phyloP scores from a whole-genome alignment of 1,140 invertebrate species.

The Brevipalpus yothersi region DNA sequence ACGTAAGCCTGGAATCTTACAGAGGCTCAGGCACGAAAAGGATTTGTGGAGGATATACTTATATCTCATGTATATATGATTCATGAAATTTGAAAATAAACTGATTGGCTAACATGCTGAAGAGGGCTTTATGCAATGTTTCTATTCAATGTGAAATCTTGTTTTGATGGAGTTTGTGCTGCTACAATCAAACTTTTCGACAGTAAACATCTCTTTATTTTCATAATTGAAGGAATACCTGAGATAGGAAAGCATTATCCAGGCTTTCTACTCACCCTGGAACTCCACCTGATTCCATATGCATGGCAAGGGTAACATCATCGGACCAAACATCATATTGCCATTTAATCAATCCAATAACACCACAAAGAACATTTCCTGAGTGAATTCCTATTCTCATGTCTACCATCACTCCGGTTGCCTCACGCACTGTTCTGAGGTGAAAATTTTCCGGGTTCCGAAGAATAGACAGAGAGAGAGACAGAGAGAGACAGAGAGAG shows the following conservation, averaged over 20 bases:
- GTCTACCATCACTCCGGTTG: slow-evolving; percentile 42
- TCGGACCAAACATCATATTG: slow-evolving; percentile 97
- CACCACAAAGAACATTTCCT: slow-evolving; percentile 26
- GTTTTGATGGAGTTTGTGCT: neutral
- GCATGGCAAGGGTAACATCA: slow-evolving; percentile 91
- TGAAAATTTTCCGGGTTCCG: neutral
- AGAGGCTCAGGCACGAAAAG: too few relatives aligned
- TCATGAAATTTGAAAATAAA: too few relatives aligned
- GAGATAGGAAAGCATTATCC: neutral
- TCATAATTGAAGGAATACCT: neutral
- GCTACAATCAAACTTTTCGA: neutral
- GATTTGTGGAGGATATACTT: too few relatives aligned
- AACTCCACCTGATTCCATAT: slow-evolving; percentile 81
- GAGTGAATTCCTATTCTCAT: slow-evolving; percentile 72
- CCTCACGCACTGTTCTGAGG: slow-evolving; percentile 10
- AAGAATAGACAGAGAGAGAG: neutral
- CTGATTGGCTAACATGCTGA: neutral
- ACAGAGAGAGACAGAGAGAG: neutral
- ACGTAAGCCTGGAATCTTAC: too few relatives aligned
- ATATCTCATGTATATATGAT: too few relatives aligned
- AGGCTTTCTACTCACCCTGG: slow-evolving; percentile 38
- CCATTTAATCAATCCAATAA: slow-evolving; percentile 71
- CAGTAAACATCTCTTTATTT: neutral
- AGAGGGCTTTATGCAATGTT: neutral
- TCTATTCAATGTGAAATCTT: neutral